Conservation (phyloP, 2,888 invertebrate genomes). For the Agrilus biguttatus region DNA sequence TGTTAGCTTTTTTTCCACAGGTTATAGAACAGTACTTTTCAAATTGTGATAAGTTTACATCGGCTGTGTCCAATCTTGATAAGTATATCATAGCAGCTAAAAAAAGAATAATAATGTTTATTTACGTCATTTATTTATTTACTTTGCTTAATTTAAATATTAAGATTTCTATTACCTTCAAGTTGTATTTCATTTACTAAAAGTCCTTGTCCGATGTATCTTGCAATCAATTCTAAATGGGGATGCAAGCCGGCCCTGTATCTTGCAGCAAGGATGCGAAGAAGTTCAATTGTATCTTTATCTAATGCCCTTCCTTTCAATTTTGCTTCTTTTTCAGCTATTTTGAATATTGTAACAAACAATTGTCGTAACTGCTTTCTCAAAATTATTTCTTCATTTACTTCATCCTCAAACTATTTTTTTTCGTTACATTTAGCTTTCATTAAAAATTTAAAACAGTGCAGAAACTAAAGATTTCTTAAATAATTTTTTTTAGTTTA, state of each 20-base stretch:
- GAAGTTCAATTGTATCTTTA: constrained; percentile 11
- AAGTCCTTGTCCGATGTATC: constrained; percentile 19
- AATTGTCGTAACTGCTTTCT: constrained; percentile 17
- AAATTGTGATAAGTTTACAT: constrained; percentile 17
- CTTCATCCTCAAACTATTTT: constrained; percentile 17
- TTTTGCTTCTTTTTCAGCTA: constrained; percentile 17
- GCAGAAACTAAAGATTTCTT: too few species aligned
- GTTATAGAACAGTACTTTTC: constrained; percentile 17
- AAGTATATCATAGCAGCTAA: constrained; percentile 20
- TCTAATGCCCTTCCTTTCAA: constrained; percentile 9
- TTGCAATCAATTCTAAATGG: constrained; percentile 19
- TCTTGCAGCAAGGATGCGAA: constrained; percentile 17
- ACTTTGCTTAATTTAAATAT: too few species aligned
- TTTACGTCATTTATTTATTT: too few species aligned
- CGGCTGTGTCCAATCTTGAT: constrained; percentile 17
- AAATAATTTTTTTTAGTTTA: background rate
- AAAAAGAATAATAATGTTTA: constrained; percentile 6
- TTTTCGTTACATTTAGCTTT: constrained; percentile 1
- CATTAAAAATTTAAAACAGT: background rate
- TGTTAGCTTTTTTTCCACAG: constrained; percentile 5
- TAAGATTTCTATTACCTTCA: too few species aligned
- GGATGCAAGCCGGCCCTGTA: constrained; percentile 19
- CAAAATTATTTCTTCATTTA: constrained; percentile 17
- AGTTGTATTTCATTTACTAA: constrained; percentile 16
- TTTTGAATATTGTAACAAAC: constrained; percentile 17